phyloP scores from a whole-genome alignment of 1,140 invertebrate species.

The Oncopodura yosiiana region DNA sequence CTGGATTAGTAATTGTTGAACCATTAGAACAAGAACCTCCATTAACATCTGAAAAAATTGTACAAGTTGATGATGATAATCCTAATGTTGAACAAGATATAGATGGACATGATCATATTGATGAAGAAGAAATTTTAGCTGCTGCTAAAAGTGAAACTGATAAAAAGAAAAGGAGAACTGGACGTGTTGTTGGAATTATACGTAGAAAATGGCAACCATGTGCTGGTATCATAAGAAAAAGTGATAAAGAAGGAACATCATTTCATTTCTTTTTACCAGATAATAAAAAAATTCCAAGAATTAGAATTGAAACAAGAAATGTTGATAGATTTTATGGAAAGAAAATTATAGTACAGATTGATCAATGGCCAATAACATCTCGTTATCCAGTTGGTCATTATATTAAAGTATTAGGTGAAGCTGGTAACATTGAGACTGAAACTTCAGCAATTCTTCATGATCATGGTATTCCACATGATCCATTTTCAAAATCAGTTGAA shows the following conservation, averaged over 20 bases:
- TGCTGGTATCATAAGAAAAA: conserved; percentile 84
- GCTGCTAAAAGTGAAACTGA: conserved; percentile 33
- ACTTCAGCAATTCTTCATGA: conserved; percentile 92
- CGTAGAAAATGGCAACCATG: conserved; percentile 92
- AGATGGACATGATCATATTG: conserved; percentile 36
- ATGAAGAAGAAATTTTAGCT: conserved; percentile 39
- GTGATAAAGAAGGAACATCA: conserved; percentile 59
- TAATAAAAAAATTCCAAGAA: conserved; percentile 78
- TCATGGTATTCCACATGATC: conserved; percentile 91
- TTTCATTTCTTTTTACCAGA: conserved; percentile 78
- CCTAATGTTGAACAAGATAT: conserved; percentile 27
- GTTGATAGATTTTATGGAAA: conserved; percentile 67
- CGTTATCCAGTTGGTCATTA: conserved; percentile 75
- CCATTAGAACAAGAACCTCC: conserved; percentile 48
- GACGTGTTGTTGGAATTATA: conserved; percentile 86
- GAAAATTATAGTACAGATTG: conserved; percentile 82
- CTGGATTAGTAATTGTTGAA: conserved; percentile 62
- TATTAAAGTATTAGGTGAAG: conserved; percentile 68
- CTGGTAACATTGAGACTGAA: conserved; percentile 81
- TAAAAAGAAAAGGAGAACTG: conserved; percentile 53
- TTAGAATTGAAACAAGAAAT: conserved; percentile 85
- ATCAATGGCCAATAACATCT: conserved; percentile 81
- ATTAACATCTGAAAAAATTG: conserved; percentile 32
- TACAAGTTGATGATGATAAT: conserved; percentile 55
- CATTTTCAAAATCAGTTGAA: conserved; percentile 88